Evolutionary conservation across 2,888 invertebrate species (phyloP), one percentile per base, ranked within the genome.

Genomic region (Caenorhabditis afra): DNA sequence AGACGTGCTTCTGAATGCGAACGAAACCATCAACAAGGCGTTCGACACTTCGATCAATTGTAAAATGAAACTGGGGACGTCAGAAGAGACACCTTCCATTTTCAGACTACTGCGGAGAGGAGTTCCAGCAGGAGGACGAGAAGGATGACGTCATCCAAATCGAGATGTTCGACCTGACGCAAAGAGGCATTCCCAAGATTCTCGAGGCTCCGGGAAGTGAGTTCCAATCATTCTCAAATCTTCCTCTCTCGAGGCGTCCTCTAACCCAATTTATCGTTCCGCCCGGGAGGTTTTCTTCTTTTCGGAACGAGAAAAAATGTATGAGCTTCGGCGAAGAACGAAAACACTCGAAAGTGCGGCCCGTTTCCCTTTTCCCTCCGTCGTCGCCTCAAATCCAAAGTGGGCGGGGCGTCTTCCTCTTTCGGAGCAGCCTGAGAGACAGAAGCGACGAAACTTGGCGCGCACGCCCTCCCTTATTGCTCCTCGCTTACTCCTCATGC

Each of bases 11-110:
- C 55, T 85, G 11, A 71, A 82, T 49, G 37, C 80, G 0, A 59
- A 62, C 20, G 66, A 76, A 8, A 66, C 73, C 11, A 57, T 83
- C 58, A 85, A 85, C 64, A 64, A 74, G 37, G 83, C 81, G 0
- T 61, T 70, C 18, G 81, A 84, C 53, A 53, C 62, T 1, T 45
- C 75, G 1, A 35, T 67, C 29, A 57, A 77, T 8, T 70, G 84
- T 84, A 16, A 53, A 76, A 59, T 1, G 18, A 49, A 3, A 35
- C 2, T 16, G 18, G 5, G 1, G 8, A 53, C 29, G 0, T 3
- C 41, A 12, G 4, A 16, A n/a, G 7, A 8, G n/a, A n/a, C 23
- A 1, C 16, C 20, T 12, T n/a, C 8, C 5, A 16, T 10, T 73
- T 81, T 67, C 62, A 82, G 82, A 71, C 20, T 75, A 70, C 41